phyloP scores from a whole-genome alignment of 2,797 vertebrate species.

The Melanotaenia trifasciata region DNA sequence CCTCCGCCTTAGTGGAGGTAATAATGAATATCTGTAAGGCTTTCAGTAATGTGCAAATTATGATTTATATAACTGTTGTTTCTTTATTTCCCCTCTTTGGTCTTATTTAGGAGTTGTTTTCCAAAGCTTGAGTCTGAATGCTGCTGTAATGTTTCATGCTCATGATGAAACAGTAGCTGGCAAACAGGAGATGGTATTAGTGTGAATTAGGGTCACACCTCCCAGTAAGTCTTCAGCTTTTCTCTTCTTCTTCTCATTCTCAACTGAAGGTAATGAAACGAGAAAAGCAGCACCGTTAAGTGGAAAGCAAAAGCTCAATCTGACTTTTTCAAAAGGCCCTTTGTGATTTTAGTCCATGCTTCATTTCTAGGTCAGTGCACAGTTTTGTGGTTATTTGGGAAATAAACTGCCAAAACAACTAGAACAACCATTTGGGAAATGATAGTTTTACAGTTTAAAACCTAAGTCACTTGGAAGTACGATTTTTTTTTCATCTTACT shows the following conservation, averaged over 20 bases:
- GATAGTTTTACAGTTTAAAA: neutral
- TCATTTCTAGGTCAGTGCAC: slow-evolving; percentile 19
- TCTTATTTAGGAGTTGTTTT: neutral
- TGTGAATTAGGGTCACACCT: slow-evolving; percentile 1
- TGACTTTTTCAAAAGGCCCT: neutral
- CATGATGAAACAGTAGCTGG: too few species aligned
- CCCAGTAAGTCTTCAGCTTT: neutral
- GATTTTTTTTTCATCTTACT: neutral
- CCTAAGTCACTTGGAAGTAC: neutral
- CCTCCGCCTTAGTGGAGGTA: too few species aligned
- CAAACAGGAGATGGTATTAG: neutral
- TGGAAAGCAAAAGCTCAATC: neutral
- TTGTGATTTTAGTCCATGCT: neutral
- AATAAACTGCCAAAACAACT: slow-evolving; percentile 18
- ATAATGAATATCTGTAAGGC: too few species aligned
- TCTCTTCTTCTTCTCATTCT: neutral
- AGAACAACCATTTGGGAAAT: neutral
- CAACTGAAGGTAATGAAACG: neutral
- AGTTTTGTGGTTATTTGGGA: neutral
- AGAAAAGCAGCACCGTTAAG: neutral
- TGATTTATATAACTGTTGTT: neutral
- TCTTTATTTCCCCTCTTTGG: neutral
- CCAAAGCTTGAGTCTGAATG: neutral
- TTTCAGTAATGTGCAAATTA: neutral
- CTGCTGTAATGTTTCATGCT: neutral